phyloP scores from a whole-genome alignment of 2,888 invertebrate species.

The Oligia latruncula region DNA sequence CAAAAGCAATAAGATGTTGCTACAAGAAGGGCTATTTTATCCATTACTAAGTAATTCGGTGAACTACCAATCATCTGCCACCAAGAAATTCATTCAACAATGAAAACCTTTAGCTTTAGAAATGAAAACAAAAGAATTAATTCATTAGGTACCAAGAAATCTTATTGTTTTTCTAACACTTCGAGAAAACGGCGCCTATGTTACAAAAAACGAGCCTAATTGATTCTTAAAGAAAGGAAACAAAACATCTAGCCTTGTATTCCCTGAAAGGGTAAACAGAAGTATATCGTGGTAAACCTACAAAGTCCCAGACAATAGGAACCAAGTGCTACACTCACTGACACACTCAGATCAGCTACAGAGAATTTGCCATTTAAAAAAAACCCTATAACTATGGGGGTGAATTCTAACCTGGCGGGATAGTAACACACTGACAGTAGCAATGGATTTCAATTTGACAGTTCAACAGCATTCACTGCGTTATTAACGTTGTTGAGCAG shows the following conservation, averaged over 20 bases:
- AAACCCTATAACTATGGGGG: background rate
- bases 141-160: constrained; percentile 2
- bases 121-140: background rate
- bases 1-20: background rate
- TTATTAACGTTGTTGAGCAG: no score
- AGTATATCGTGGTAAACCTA: background rate
- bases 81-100: constrained; percentile 4
- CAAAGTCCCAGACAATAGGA: background rate
- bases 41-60: background rate
- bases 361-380: background rate
- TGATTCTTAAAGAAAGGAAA: background rate
- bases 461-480: no score
- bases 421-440: no score
- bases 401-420: no score
- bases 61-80: constrained; percentile 6
- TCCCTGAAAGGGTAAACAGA: background rate
- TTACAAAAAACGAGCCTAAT: constrained; percentile 12
- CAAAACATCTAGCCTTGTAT: background rate
- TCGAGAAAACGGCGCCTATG: constrained; percentile 1
- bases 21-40: background rate
- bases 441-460: no score
- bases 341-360: background rate
- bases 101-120: background rate
- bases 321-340: background rate
- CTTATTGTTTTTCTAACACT: constrained; percentile 4